phyloP scores from a whole-genome alignment of 2,888 invertebrate species.

The Capitulum mitella region DNA sequence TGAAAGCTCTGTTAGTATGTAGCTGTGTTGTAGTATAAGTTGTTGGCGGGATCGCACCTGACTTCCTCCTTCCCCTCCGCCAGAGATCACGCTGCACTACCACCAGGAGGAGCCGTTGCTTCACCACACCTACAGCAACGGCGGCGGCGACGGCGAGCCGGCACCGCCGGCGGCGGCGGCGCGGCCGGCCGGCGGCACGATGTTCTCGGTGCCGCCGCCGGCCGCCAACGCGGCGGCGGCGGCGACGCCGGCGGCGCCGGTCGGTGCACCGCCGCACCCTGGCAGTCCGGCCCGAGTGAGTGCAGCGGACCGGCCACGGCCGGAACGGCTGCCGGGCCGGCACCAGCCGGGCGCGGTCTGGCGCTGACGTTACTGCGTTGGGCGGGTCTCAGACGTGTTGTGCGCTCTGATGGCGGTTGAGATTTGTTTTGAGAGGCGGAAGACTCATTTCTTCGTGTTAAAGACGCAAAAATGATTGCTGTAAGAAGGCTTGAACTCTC shows the following conservation, averaged over 20 bases:
- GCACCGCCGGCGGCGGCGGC: constrained; percentile 50
- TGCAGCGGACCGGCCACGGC: not conserved
- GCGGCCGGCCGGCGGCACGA: not conserved
- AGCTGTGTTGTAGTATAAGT: too few relatives aligned
- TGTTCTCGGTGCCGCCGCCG: not conserved
- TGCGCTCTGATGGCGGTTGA: too few relatives aligned
- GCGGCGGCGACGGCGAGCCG: constrained; percentile 41
- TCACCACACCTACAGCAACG: constrained; percentile 2
- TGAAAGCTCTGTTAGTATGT: too few relatives aligned
- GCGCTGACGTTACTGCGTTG: too few relatives aligned
- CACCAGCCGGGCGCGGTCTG: too few relatives aligned
- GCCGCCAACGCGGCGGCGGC: not conserved
- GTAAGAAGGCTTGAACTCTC: too few relatives aligned
- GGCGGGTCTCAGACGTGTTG: too few relatives aligned
- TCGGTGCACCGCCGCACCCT: not conserved
- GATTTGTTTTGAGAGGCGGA: too few relatives aligned
- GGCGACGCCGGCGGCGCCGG: not conserved
- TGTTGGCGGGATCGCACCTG: too few relatives aligned
- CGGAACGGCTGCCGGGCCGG: too few relatives aligned
- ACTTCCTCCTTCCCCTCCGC: not conserved
- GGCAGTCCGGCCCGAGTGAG: not conserved
- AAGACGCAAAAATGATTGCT: too few relatives aligned
- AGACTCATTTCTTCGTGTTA: too few relatives aligned
- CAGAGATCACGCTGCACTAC: constrained; percentile 17
- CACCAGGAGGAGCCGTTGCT: not conserved